Evolutionary conservation across 2,888 invertebrate genomes (phyloP).

Genomic region (Pocota personata): DNA sequence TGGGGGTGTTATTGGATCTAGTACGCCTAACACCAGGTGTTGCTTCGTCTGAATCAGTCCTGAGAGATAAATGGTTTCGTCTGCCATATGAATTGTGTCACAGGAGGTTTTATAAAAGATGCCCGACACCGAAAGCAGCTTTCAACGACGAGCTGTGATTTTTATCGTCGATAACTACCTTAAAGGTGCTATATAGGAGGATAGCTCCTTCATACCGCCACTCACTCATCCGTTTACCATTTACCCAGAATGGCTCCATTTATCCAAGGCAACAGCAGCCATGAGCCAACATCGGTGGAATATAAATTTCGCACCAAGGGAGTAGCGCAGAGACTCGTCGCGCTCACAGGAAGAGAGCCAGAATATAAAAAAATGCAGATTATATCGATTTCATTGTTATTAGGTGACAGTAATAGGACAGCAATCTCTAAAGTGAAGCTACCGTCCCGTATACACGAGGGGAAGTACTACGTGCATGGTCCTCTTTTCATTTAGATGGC

Average conservation of each 20-base stretch:
- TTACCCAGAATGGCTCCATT: constrained; percentile 21
- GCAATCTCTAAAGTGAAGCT: constrained; percentile 29
- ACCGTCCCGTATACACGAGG: constrained; percentile 16
- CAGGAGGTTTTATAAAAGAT: background rate
- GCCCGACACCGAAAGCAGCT: background rate
- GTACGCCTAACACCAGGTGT: constrained; percentile 50
- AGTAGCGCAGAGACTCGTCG: constrained; percentile 4
- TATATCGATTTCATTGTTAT: constrained; percentile 62
- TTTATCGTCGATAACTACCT: constrained; percentile 17
- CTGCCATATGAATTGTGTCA: constrained; percentile 29
- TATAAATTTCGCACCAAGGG: constrained; percentile 31
- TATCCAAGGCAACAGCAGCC: constrained; percentile 2
- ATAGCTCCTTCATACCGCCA: background rate
- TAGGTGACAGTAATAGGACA: constrained; percentile 63
- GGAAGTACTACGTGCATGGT: constrained; percentile 21
- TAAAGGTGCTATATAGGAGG: background rate
- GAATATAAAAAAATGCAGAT: constrained; percentile 46
- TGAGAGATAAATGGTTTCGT: constrained; percentile 18
- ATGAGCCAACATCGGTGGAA: background rate
- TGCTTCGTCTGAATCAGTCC: constrained; percentile 17
- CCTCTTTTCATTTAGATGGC: constrained; percentile 26
- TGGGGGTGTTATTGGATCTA: constrained; percentile 30
- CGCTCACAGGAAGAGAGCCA: constrained; percentile 13
- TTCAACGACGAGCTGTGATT: constrained; percentile 23
- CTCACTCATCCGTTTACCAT: constrained; percentile 21